Evolutionary conservation across 2,888 invertebrate species (phyloP).

Genomic region (Germaria angustata): DNA sequence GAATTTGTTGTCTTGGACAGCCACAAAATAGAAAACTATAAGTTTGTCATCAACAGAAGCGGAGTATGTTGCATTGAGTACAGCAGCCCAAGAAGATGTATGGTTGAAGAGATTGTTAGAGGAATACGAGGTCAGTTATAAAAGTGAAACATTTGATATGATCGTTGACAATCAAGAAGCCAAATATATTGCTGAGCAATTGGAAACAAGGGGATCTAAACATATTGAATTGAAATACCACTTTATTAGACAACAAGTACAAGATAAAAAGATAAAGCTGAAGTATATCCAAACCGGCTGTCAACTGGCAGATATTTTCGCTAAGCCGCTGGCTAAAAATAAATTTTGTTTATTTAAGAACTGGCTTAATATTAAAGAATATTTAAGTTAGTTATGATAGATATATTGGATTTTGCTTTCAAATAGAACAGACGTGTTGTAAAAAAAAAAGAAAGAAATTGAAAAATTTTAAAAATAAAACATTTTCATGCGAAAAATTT

Average conservation of each 20-base stretch:
- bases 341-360: conserved; percentile 18
- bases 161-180: conserved; percentile 19
- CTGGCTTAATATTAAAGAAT: neutral
- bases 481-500: no score
- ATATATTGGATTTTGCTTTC: no score
- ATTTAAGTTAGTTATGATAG: no score
- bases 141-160: neutral
- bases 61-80: neutral
- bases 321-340: conserved; percentile 2
- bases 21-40: neutral
- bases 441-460: no score
- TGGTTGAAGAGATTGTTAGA: conserved; percentile 15
- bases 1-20: neutral
- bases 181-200: conserved; percentile 15
- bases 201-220: conserved; percentile 10
- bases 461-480: no score
- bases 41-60: neutral
- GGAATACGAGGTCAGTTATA: neutral
- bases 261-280: neutral
- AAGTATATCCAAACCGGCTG: conserved; percentile 2
- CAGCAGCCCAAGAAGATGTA: neutral
- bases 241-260: conserved; percentile 19
- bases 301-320: neutral
- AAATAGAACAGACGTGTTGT: no score
- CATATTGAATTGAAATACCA: conserved; percentile 18